These are phyloP conservation scores for Pelecanus crispus DNA, from an alignment of 2,113 vertebrate genomes.

Conservation along the genomic window DNA sequence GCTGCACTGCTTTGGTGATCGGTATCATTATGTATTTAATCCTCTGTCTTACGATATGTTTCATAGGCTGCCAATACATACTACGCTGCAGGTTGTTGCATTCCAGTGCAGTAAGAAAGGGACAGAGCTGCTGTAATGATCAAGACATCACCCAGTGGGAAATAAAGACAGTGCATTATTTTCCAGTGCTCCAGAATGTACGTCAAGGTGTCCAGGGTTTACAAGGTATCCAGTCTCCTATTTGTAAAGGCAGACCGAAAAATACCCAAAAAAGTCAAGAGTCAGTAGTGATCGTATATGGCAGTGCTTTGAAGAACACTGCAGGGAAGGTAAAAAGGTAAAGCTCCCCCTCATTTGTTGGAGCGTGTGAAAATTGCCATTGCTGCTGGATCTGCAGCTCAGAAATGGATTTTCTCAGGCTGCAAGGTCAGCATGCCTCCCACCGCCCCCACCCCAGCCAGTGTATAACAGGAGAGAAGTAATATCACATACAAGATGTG, in stretches of 20 bases:
- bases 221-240: background rate
- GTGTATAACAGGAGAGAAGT: background rate
- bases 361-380: slow-evolving; percentile 43
- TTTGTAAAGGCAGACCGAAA: background rate
- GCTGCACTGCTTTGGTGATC: background rate
- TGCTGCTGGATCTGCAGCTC: slow-evolving; percentile 35
- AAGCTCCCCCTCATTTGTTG: slow-evolving; percentile 38
- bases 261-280: background rate
- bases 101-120: background rate
- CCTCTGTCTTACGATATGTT: rapidly evolving
- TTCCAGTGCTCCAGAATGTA: background rate
- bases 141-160: background rate
- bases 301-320: slow-evolving; percentile 21
- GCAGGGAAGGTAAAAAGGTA: slow-evolving; percentile 27
- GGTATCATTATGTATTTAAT: rapidly evolving
- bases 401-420: slow-evolving; percentile 30
- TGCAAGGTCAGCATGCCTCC: slow-evolving; percentile 27
- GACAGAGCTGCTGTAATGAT: background rate
- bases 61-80: rapidly evolving
- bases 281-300: background rate
- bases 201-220: background rate
- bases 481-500: slow-evolving; percentile 25
- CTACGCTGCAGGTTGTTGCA: background rate
- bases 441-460: background rate
- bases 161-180: background rate